These are phyloP conservation scores for Baryphthengus martii DNA, from an alignment of 2,113 vertebrate genomes.

Conservation along the genomic window DNA sequence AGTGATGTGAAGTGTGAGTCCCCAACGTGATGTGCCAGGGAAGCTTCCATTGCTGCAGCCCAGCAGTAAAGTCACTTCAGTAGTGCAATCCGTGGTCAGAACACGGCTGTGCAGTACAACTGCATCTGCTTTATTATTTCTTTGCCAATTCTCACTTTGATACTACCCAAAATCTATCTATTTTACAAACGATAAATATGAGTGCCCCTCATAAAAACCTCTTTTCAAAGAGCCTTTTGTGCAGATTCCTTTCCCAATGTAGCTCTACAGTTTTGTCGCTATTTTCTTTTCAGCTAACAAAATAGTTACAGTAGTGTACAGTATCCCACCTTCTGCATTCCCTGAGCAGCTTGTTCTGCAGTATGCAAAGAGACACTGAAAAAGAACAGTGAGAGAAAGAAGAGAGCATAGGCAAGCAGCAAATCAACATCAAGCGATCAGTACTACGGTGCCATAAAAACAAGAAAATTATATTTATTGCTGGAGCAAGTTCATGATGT, in stretches of 20 bases:
- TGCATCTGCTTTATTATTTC: background rate
- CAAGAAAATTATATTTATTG: background rate
- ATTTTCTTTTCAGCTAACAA: too few relatives aligned
- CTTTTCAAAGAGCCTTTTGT: too few relatives aligned
- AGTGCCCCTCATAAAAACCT: too few relatives aligned
- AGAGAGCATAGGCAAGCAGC: background rate
- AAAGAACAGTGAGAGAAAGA: background rate
- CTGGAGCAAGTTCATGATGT: background rate
- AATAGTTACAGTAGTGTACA: too few relatives aligned
- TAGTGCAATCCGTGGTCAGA: background rate
- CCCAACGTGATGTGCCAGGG: rapidly evolving
- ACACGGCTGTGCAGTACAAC: background rate
- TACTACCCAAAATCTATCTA: too few relatives aligned
- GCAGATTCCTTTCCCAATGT: too few relatives aligned
- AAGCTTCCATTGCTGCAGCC: background rate
- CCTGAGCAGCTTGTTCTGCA: background rate
- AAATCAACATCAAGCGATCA: background rate
- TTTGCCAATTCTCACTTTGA: too few relatives aligned
- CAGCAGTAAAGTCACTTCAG: background rate
- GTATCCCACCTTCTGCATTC: background rate
- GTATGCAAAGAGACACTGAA: background rate
- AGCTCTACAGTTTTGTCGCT: too few relatives aligned
- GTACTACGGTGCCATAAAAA: background rate
- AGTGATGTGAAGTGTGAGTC: background rate
- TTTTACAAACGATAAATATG: too few relatives aligned